These are phyloP conservation scores for Dermatemys mawii DNA, from an alignment of 2,113 vertebrate species.

Conservation along the genomic window DNA sequence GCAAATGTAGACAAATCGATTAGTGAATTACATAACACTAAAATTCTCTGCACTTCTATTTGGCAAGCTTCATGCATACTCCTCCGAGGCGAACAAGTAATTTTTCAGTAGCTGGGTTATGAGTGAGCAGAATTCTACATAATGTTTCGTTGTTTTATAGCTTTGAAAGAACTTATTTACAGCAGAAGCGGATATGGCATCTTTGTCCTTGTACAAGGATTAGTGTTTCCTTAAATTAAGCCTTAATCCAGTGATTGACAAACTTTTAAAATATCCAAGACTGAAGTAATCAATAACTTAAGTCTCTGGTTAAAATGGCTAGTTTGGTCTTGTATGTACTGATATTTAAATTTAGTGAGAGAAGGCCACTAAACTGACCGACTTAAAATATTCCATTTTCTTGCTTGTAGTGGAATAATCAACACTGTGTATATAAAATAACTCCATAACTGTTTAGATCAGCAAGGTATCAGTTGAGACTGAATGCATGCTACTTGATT, in stretches of 20 bases:
- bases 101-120: not conserved
- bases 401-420: not conserved
- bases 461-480: not conserved
- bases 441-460: not conserved
- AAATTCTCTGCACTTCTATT: not conserved
- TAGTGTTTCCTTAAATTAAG: not conserved
- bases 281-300: not conserved
- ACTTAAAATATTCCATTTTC: not conserved
- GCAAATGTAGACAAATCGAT: not conserved
- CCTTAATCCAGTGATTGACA: not conserved
- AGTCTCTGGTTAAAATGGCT: not conserved
- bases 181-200: not conserved
- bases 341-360: not conserved
- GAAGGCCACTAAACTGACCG: not conserved
- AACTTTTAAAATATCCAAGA: not conserved
- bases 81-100: not conserved
- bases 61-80: not conserved
- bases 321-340: not conserved
- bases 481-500: not conserved
- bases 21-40: not conserved
- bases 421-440: not conserved
- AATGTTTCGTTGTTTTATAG: not conserved
- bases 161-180: not conserved
- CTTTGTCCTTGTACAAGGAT: not conserved
- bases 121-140: not conserved